Conservation (phyloP, 2,797 vertebrate species). For the Erethizon dorsatum region DNA sequence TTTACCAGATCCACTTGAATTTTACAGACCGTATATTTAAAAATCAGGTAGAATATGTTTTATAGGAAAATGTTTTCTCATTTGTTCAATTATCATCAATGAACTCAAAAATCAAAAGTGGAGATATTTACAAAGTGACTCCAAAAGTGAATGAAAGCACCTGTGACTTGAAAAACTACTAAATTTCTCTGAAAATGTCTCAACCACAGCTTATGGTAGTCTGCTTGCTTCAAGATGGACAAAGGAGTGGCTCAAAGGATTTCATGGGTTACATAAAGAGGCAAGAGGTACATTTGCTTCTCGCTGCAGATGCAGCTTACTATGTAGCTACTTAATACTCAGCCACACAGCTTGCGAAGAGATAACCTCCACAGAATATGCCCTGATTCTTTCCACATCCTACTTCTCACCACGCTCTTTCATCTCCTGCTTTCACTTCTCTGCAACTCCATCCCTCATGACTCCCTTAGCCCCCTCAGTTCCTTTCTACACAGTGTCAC, state of each 20-base stretch:
- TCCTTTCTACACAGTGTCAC: not conserved
- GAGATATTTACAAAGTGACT: not conserved
- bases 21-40: not conserved
- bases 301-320: not conserved
- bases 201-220: not conserved
- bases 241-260: not conserved
- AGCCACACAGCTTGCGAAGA: not conserved
- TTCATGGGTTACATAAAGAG: not conserved
- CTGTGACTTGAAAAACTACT: not conserved
- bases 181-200: not conserved
- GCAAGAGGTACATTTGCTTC: not conserved
- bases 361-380: not conserved
- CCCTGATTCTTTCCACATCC: not conserved
- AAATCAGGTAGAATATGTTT: not conserved
- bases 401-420: not conserved
- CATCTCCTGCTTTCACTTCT: not conserved
- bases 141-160: not conserved
- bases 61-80: not conserved
- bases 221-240: not conserved
- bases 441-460: not conserved
- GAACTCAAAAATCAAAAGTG: conserved; percentile 18
- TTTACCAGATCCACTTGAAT: not conserved
- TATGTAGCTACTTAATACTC: not conserved
- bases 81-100: not conserved
- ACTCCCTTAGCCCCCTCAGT: too few species aligned